Percentiles rank a stretch among this genome's conserved stretches.
These are phyloP conservation scores for Glaucidium brasilianum DNA, from an alignment of 2,113 vertebrate genomes.

Conservation along the genomic window DNA sequence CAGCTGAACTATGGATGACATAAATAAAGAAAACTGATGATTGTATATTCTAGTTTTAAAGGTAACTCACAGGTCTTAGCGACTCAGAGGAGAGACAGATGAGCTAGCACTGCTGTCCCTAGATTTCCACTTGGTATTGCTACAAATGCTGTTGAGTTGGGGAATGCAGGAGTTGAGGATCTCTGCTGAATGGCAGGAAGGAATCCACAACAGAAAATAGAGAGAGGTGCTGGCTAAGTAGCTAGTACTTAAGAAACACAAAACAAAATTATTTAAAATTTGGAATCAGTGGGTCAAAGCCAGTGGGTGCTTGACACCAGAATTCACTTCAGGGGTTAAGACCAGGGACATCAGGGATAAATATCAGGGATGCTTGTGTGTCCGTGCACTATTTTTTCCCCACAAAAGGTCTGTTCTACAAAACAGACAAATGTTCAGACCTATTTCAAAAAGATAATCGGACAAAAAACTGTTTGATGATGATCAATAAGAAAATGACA, in stretches of 20 bases:
- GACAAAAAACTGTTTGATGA: not conserved
- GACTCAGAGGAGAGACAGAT: not conserved
- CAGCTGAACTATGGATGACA: not conserved
- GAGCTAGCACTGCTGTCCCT: not conserved
- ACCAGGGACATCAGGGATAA: not conserved
- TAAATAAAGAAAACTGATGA: not conserved
- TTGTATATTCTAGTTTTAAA: not conserved
- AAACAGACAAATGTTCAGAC: not conserved
- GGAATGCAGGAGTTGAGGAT: not conserved
- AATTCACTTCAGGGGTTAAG: not conserved
- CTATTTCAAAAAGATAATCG: not conserved
- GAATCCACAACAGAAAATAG: not conserved
- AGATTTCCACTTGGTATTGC: not conserved
- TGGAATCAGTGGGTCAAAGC: not conserved
- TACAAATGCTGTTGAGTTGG: not conserved
- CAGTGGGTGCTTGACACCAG: not conserved
- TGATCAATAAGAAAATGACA: slow-evolving; percentile 9
- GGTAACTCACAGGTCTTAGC: not conserved
- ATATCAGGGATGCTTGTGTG: not conserved
- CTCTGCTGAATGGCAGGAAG: not conserved
- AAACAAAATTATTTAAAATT: not conserved
- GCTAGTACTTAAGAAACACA: not conserved
- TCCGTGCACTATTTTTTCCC: not conserved
- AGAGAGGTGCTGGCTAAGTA: not conserved
- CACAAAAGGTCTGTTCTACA: accelerated